phyloP scores from a whole-genome alignment of 2,113 vertebrate species.

The Holacanthus passer region DNA sequence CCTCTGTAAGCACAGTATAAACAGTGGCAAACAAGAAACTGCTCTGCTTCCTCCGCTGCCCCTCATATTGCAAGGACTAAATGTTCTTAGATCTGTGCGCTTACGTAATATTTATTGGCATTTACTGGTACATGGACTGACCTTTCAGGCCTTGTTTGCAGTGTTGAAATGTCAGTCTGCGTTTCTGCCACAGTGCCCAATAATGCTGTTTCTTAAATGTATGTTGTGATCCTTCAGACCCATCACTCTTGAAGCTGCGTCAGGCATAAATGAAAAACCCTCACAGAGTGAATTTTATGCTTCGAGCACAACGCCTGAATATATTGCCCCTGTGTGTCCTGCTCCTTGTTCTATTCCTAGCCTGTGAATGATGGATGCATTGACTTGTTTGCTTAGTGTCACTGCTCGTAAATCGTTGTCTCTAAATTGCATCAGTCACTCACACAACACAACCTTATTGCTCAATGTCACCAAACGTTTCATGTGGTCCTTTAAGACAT shows the following conservation, averaged over 20 bases:
- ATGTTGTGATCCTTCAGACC: constrained; percentile 40
- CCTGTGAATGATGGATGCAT: constrained; percentile 66
- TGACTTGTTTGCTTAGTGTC: constrained; percentile 61
- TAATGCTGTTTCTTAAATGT: constrained; percentile 60
- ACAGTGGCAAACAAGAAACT: not conserved
- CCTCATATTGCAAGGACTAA: constrained; percentile 46
- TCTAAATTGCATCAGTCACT: constrained; percentile 71
- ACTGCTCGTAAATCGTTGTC: constrained; percentile 63
- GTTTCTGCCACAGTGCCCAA: constrained; percentile 60
- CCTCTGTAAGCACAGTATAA: not conserved
- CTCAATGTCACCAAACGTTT: constrained; percentile 63
- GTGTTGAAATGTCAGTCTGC: constrained; percentile 74
- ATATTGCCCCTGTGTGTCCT: constrained; percentile 62
- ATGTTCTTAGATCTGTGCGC: constrained; percentile 43
- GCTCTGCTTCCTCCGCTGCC: constrained; percentile 3
- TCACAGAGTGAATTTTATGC: constrained; percentile 29
- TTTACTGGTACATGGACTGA: constrained; percentile 70
- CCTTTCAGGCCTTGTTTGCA: constrained; percentile 78
- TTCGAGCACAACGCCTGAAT: constrained; percentile 33
- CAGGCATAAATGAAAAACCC: constrained; percentile 27
- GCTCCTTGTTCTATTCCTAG: constrained; percentile 47
- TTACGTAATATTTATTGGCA: constrained; percentile 72
- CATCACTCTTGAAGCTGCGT: constrained; percentile 33
- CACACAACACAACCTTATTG: constrained; percentile 44
- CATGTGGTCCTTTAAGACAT: constrained; percentile 29